These are phyloP conservation scores for Drosophila subsilvestris DNA, from an alignment of 2,888 invertebrate genomes.

Conservation along the genomic window DNA sequence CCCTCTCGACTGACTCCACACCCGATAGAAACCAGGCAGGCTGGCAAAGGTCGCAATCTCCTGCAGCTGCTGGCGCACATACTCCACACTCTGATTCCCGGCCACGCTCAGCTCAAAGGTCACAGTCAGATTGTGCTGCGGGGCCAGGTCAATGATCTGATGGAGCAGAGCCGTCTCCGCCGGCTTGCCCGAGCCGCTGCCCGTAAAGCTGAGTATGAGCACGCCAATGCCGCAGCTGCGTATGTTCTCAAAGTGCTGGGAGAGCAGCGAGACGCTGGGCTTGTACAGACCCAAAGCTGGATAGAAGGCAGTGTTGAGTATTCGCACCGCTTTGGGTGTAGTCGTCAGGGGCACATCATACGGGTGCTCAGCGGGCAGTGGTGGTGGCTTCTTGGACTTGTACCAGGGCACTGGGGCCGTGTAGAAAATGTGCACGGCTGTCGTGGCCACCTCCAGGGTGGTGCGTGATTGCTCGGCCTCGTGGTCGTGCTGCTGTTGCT, in stretches of 20 bases:
- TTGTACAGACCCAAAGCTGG: conserved; percentile 82
- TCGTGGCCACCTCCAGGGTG: conserved; percentile 73
- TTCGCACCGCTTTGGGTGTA: conserved; percentile 67
- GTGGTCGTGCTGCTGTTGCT: conserved; percentile 63
- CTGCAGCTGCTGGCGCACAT: conserved; percentile 84
- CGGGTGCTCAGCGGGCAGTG: conserved; percentile 57
- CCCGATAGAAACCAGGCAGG: conserved; percentile 81
- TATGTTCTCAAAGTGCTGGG: conserved; percentile 87
- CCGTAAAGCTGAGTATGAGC: conserved; percentile 85
- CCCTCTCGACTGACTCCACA: conserved; percentile 79
- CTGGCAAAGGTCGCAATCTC: conserved; percentile 56
- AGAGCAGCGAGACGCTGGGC: conserved; percentile 83
- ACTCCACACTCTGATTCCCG: conserved; percentile 85
- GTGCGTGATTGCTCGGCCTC: conserved; percentile 77
- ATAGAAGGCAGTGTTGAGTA: conserved; percentile 83
- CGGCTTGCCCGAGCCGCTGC: conserved; percentile 50
- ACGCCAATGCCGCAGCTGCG: conserved; percentile 87
- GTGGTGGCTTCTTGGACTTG: conserved; percentile 79
- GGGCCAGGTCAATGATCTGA: conserved; percentile 84
- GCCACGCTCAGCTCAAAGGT: conserved; percentile 87
- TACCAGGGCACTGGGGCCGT: conserved; percentile 83
- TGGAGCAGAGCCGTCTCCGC: conserved; percentile 81
- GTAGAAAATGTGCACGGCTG: conserved; percentile 83
- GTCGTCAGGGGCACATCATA: conserved; percentile 63
- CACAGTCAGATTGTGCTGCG: conserved; percentile 85